Evolutionary conservation across 1,140 invertebrate species (phyloP).

Genomic region (Geopemphigus sp.): DNA sequence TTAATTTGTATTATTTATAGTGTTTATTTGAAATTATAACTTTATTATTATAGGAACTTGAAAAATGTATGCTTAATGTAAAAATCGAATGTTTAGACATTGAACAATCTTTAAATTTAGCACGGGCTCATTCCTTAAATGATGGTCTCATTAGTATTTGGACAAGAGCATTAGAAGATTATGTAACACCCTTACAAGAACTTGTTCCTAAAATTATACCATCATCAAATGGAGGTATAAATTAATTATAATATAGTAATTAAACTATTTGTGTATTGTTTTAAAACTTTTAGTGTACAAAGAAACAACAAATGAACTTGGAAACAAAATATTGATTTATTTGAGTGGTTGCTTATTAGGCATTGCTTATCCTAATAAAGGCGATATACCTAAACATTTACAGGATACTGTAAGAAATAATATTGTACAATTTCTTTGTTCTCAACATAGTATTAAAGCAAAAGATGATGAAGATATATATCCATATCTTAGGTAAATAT

Average conservation of each 20-base stretch:
- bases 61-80: slow-evolving; percentile 77
- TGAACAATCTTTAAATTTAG: slow-evolving; percentile 82
- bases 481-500: slow-evolving; percentile 66
- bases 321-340: slow-evolving; percentile 90
- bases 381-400: slow-evolving; percentile 67
- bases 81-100: slow-evolving; percentile 83
- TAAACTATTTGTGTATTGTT: neutral
- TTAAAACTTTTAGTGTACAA: slow-evolving; percentile 51
- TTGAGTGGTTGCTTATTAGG: slow-evolving; percentile 91
- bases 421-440: slow-evolving; percentile 57
- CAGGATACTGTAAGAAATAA: slow-evolving; percentile 71
- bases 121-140: slow-evolving; percentile 74
- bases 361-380: slow-evolving; percentile 76
- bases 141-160: slow-evolving; percentile 87
- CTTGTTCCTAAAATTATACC: slow-evolving; percentile 62
- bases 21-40: neutral
- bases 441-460: slow-evolving; percentile 67
- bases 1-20: slow-evolving; percentile 8
- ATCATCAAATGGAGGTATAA: slow-evolving; percentile 51
- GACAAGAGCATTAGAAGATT: slow-evolving; percentile 81
- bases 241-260: neutral
- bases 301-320: slow-evolving; percentile 59
- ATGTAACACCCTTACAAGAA: slow-evolving; percentile 78
- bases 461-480: slow-evolving; percentile 69
- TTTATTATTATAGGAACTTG: slow-evolving; percentile 62